Evolutionary conservation across 2,888 invertebrate species (phyloP).

Genomic region (Drosophila recens): DNA sequence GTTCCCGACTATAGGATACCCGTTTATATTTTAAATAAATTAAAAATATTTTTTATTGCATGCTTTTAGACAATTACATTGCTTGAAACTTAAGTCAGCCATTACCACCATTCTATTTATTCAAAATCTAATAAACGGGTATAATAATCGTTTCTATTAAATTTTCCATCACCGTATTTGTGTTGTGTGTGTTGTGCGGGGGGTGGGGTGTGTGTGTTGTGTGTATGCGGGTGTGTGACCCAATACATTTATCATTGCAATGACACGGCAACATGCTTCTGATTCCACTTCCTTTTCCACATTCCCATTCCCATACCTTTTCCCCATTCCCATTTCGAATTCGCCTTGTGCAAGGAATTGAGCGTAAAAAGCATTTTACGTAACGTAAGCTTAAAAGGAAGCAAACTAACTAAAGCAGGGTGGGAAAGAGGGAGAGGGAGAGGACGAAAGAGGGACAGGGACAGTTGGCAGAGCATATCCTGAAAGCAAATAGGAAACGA

Average conservation of each 20-base stretch:
- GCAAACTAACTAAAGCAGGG: constrained; percentile 6
- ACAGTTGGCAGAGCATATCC: constrained; percentile 54
- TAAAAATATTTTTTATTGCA: too few relatives aligned
- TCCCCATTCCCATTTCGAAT: not conserved
- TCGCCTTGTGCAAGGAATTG: constrained; percentile 36
- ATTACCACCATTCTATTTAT: too few relatives aligned
- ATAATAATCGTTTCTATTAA: too few relatives aligned
- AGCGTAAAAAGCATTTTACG: constrained; percentile 63
- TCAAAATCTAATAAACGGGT: too few relatives aligned
- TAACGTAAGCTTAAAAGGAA: constrained; percentile 44
- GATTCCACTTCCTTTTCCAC: constrained; percentile 29
- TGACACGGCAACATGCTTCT: constrained; percentile 69
- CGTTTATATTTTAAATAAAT: too few relatives aligned
- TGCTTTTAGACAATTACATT: too few relatives aligned
- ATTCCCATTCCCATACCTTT: constrained; percentile 5
- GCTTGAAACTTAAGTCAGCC: too few relatives aligned
- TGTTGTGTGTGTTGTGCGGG: constrained; percentile 6
- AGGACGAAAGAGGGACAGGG: not conserved
- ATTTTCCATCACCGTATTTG: constrained; percentile 1
- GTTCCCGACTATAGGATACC: too few relatives aligned
- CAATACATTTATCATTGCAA: constrained; percentile 80
- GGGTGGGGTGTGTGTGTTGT: not conserved
- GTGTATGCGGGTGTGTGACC: constrained; percentile 37
- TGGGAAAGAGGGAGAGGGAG: not conserved
- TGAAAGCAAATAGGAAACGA: constrained; percentile 59